Percentiles rank a stretch among this genome's conserved stretches.
Conservation (phyloP, 2,888 invertebrate species). For the Limnephilus rhombicus region DNA sequence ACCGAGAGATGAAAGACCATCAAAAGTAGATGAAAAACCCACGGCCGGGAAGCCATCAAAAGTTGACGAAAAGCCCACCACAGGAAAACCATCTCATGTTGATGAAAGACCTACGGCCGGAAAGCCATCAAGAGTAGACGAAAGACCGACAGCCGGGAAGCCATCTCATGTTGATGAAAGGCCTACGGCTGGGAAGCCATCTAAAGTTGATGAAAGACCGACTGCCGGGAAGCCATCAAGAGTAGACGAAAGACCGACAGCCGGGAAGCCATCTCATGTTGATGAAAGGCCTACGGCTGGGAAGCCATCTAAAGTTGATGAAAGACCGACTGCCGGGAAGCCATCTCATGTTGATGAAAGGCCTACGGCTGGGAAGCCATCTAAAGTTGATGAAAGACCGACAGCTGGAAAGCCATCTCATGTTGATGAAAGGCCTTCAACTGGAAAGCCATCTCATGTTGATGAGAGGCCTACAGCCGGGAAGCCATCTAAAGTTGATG, state of each 20-base stretch:
- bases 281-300: too few relatives aligned
- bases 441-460: not conserved
- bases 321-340: too few relatives aligned
- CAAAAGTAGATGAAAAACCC: slow-evolving; percentile 16
- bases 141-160: not conserved
- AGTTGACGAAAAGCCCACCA: not conserved
- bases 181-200: not conserved
- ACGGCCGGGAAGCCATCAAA: not conserved
- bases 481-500: not conserved
- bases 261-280: too few relatives aligned
- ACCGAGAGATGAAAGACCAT: slow-evolving; percentile 41
- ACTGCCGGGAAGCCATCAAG: not conserved
- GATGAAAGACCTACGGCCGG: not conserved
- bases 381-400: not conserved
- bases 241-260: not conserved
- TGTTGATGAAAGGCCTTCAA: not conserved
- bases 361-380: too few relatives aligned
- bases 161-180: not conserved
- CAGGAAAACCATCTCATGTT: not conserved
- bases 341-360: too few relatives aligned
- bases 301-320: too few relatives aligned
- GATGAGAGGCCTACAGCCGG: not conserved
- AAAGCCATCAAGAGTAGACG: not conserved
- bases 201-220: not conserved
- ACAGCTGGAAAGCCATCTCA: not conserved